Conservation (phyloP, 2,797 vertebrate species). For the Cyprinodon diabolis region DNA sequence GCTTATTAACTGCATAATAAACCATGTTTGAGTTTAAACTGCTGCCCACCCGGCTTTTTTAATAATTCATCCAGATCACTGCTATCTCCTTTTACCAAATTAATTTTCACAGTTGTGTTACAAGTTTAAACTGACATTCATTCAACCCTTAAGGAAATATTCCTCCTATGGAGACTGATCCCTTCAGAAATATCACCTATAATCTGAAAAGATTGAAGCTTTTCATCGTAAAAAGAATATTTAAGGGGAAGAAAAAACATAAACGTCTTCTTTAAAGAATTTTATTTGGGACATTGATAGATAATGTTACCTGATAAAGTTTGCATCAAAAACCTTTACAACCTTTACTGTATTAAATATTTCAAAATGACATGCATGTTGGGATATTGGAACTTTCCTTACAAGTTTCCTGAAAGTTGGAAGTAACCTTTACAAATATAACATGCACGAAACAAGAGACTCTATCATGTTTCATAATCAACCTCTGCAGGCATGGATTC, state of each 20-base stretch:
- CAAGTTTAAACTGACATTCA: not conserved
- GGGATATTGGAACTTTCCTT: not conserved
- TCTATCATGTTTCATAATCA: too few relatives aligned
- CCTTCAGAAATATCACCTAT: not conserved
- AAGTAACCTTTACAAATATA: not conserved
- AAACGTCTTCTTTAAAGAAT: too few relatives aligned
- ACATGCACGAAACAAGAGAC: not conserved
- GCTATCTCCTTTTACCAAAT: not conserved
- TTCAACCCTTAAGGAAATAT: not conserved
- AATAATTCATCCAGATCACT: not conserved
- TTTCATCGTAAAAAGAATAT: not conserved
- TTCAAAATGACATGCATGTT: too few relatives aligned
- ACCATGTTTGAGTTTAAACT: not conserved
- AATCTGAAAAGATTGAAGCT: not conserved
- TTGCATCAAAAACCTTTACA: too few relatives aligned
- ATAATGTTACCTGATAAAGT: too few relatives aligned
- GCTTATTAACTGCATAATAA: not conserved
- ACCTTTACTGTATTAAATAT: too few relatives aligned
- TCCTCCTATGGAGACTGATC: not conserved
- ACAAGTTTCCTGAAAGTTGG: not conserved
- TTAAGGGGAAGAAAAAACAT: too few relatives aligned
- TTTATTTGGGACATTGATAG: too few relatives aligned
- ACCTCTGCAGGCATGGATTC: not conserved
- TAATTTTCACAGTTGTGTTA: not conserved
- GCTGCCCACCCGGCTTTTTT: not conserved